Conservation (phyloP, 2,888 invertebrate species). For the Adela reaumurella region DNA sequence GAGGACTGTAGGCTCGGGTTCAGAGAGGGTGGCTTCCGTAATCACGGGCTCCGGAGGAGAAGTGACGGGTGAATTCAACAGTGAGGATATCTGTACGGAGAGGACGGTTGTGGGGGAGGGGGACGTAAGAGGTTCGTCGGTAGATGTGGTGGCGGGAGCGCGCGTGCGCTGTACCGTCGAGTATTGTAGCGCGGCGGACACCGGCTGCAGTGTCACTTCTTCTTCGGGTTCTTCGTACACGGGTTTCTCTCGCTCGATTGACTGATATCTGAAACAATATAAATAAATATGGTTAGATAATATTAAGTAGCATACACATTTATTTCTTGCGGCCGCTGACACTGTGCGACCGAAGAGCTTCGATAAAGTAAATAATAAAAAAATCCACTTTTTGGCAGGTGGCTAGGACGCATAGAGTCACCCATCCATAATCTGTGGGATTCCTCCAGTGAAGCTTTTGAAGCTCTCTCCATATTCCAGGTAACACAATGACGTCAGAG, state of each 20-base stretch:
- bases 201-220: slow-evolving; percentile 32
- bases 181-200: slow-evolving; percentile 35
- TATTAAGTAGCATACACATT: too few species aligned
- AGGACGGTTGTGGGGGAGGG: slow-evolving; percentile 43
- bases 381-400: too few species aligned
- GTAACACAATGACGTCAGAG: too few species aligned
- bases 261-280: slow-evolving; percentile 26
- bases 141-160: slow-evolving; percentile 20
- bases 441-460: too few species aligned
- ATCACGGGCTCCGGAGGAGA: slow-evolving; percentile 20
- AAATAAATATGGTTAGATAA: too few species aligned
- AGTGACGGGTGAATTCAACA: slow-evolving; percentile 31
- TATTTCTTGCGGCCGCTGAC: too few species aligned
- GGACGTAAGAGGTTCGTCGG: slow-evolving; percentile 16
- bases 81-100: slow-evolving; percentile 43
- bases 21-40: slow-evolving; percentile 18
- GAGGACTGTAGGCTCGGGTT: slow-evolving; percentile 19
- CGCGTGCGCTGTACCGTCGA: slow-evolving; percentile 35
- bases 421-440: too few species aligned
- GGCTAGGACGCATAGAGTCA: too few species aligned
- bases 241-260: slow-evolving; percentile 20
- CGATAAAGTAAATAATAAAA: too few species aligned
- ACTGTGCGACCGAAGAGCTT: too few species aligned
- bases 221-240: slow-evolving; percentile 25
- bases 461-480: too few species aligned